Percentiles rank a stretch among this genome's conserved stretches.
These are phyloP conservation scores for Hemicentrotus pulcherrimus DNA, from an alignment of 35 echinoderm and acorn worm species.

Conservation along the genomic window DNA sequence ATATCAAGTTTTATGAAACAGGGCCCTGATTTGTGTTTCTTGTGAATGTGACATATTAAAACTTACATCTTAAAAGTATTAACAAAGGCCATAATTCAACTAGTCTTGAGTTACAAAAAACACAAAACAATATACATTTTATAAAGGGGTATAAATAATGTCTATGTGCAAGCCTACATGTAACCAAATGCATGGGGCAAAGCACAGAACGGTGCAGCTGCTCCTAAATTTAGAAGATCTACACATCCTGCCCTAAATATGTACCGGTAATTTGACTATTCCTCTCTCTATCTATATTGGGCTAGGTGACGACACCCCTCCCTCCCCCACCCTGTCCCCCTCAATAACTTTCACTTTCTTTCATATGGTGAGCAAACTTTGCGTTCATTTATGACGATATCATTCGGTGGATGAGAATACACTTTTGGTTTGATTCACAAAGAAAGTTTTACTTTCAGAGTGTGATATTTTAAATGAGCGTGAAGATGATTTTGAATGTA, in stretches of 20 bases:
- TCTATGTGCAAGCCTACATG: not conserved
- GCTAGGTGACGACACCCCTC: not conserved
- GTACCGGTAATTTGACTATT: slow-evolving; percentile 12
- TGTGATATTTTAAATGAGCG: not conserved
- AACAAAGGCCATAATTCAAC: no score
- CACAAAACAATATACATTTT: no score
- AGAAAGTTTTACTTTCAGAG: not conserved
- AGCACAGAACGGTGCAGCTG: not conserved
- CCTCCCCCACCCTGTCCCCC: not conserved
- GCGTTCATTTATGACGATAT: not conserved
- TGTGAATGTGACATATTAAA: no score
- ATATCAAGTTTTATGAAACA: no score
- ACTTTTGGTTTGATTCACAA: not conserved
- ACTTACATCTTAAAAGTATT: no score
- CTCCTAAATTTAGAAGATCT: slow-evolving; percentile 19
- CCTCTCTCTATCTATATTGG: not conserved
- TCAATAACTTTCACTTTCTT: not conserved
- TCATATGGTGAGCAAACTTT: not conserved
- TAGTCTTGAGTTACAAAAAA: no score
- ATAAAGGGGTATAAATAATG: no score
- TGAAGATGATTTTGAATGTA: not conserved
- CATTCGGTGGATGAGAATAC: not conserved
- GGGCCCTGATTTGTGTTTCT: no score
- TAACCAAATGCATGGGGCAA: not conserved
- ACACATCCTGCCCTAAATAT: not conserved